A percentile compares a stretch with the other conserved stretches of the same genome.
Evolutionary conservation across 2,797 vertebrate genomes (phyloP).

Genomic region (Dryobates pubescens): DNA sequence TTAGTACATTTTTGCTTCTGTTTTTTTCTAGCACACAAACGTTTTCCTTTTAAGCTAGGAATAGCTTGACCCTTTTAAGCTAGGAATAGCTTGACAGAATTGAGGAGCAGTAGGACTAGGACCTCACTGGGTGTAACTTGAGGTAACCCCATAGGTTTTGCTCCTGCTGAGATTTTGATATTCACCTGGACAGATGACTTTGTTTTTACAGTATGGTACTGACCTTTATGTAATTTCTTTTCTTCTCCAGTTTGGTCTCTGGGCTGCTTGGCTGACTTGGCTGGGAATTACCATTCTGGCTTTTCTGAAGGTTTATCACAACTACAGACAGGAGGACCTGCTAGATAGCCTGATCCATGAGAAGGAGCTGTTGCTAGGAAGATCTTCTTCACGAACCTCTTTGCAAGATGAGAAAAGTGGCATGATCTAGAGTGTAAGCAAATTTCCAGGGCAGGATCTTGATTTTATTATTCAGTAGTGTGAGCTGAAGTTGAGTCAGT

Average conservation of each 20-base stretch:
- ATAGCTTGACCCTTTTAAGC: neutral
- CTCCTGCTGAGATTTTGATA: neutral
- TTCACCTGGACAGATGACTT: neutral
- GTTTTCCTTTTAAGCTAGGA: neutral
- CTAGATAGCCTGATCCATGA: constrained; percentile 94
- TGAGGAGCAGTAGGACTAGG: neutral
- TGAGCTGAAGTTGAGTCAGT: constrained; percentile 14
- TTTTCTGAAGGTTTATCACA: constrained; percentile 95
- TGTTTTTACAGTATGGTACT: neutral
- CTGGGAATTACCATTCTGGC: constrained; percentile 91
- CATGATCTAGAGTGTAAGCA: constrained; percentile 83
- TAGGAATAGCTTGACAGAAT: neutral
- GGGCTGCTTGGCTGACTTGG: constrained; percentile 97
- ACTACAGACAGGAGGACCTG: constrained; percentile 94
- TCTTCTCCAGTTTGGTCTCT: constrained; percentile 89
- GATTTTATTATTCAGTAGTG: constrained; percentile 16
- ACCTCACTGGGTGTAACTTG: neutral
- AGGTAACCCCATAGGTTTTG: neutral
- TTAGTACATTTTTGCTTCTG: neutral
- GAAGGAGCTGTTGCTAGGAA: constrained; percentile 93
- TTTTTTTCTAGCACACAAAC: neutral
- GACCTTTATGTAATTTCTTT: constrained; percentile 7
- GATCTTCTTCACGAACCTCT: constrained; percentile 80
- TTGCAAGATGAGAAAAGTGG: constrained; percentile 87
- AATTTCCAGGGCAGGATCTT: constrained; percentile 18